These are phyloP conservation scores for Venturia canescens DNA, from an alignment of 1,140 invertebrate genomes.

Conservation along the genomic window DNA sequence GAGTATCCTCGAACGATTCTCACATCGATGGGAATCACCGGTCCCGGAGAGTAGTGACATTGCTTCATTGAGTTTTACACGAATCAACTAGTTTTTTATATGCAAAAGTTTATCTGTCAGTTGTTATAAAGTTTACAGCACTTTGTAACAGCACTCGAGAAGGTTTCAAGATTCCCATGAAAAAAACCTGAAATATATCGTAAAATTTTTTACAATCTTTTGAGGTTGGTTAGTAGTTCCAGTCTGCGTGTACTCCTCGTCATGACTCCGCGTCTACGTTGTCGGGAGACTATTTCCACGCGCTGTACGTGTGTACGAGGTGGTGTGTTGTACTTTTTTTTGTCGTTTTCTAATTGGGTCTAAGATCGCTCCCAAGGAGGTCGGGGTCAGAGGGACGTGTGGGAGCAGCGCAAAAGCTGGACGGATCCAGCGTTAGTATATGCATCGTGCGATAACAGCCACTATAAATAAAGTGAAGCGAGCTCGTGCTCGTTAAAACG, in stretches of 20 bases:
- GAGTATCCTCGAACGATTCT: neutral
- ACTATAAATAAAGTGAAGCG: constrained; percentile 63
- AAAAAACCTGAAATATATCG: constrained; percentile 3
- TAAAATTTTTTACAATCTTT: constrained; percentile 22
- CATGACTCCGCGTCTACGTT: too few species aligned
- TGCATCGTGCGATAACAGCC: constrained; percentile 57
- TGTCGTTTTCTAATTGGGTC: neutral
- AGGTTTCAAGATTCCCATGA: neutral
- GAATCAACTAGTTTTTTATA: neutral
- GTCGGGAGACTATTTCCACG: too few species aligned
- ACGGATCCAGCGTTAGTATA: constrained; percentile 43
- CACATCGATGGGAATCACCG: constrained; percentile 2
- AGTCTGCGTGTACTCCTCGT: too few species aligned
- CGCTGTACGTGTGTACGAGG: too few species aligned
- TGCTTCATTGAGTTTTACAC: constrained; percentile 14
- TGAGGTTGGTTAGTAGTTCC: neutral
- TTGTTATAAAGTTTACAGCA: constrained; percentile 23
- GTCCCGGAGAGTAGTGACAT: neutral
- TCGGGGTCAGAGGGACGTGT: constrained; percentile 53
- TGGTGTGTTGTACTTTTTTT: neutral
- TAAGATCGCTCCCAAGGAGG: constrained; percentile 58
- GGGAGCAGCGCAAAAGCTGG: constrained; percentile 53
- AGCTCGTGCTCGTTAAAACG: constrained; percentile 68
- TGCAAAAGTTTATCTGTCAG: neutral
- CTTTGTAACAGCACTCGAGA: neutral